phyloP scores from a whole-genome alignment of 2,797 vertebrate genomes.

The Lepus oiostolus region DNA sequence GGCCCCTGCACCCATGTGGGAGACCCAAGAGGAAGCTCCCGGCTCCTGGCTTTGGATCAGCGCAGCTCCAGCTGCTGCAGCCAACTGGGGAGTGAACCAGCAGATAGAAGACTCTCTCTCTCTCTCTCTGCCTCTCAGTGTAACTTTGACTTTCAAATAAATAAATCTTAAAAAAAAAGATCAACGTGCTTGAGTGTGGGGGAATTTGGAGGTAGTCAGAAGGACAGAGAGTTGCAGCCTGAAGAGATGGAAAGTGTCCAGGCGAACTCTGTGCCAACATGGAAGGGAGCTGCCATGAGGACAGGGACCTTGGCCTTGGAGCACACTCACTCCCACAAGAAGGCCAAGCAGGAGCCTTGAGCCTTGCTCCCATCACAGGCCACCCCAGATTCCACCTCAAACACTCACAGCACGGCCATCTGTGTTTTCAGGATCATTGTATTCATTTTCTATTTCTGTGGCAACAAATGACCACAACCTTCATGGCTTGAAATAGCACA shows the following conservation, averaged over 20 bases:
- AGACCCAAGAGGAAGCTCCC: too few species aligned
- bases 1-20: too few species aligned
- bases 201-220: background rate
- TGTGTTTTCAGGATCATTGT: background rate
- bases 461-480: background rate
- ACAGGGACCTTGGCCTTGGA: background rate
- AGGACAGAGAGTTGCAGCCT: background rate
- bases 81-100: too few species aligned
- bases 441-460: background rate
- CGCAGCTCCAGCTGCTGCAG: too few species aligned
- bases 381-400: background rate
- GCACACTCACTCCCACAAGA: background rate
- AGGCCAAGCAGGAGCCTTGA: background rate
- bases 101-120: too few species aligned
- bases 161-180: background rate
- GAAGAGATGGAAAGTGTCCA: background rate
- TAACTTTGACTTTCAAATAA: too few species aligned
- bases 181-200: fast-evolving
- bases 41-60: too few species aligned
- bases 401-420: background rate
- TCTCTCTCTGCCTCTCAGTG: too few species aligned
- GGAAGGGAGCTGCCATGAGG: background rate
- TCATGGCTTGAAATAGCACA: background rate
- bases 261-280: background rate
- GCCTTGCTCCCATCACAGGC: background rate